phyloP scores from a whole-genome alignment of 2,113 vertebrate species.

The Oreocharis arfaki region DNA sequence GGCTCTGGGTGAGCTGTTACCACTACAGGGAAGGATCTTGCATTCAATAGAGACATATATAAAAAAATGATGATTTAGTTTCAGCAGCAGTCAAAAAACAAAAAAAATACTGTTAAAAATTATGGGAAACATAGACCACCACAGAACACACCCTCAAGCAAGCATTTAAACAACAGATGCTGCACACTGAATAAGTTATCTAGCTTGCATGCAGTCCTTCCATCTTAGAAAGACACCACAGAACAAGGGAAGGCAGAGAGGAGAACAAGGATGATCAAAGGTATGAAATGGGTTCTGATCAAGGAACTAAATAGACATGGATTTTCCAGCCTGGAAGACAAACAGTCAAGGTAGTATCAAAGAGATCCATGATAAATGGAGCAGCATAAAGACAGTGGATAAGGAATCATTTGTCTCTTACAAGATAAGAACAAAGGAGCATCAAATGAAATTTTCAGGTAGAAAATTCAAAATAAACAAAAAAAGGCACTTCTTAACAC shows the following conservation, averaged over 20 bases:
- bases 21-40: background rate
- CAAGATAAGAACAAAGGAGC: conserved; percentile 9
- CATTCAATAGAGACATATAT: fast-evolving
- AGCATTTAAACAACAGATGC: background rate
- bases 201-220: background rate
- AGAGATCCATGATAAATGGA: conserved; percentile 37
- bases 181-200: background rate
- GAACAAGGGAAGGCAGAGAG: background rate
- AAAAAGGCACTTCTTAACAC: background rate
- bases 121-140: background rate
- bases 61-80: background rate
- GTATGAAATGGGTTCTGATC: conserved; percentile 1
- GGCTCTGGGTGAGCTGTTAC: background rate
- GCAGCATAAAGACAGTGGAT: background rate
- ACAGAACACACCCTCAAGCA: background rate
- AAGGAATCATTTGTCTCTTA: conserved; percentile 37
- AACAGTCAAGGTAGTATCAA: conserved; percentile 34
- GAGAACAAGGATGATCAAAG: conserved; percentile 47
- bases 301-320: conserved; percentile 5
- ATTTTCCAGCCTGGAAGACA: conserved; percentile 45
- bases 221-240: background rate
- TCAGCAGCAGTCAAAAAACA: background rate
- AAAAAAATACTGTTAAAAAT: background rate
- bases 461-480: conserved; percentile 21
- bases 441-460: conserved; percentile 20